phyloP scores from a whole-genome alignment of 1,140 invertebrate species.

The Aleiodes sp. region DNA sequence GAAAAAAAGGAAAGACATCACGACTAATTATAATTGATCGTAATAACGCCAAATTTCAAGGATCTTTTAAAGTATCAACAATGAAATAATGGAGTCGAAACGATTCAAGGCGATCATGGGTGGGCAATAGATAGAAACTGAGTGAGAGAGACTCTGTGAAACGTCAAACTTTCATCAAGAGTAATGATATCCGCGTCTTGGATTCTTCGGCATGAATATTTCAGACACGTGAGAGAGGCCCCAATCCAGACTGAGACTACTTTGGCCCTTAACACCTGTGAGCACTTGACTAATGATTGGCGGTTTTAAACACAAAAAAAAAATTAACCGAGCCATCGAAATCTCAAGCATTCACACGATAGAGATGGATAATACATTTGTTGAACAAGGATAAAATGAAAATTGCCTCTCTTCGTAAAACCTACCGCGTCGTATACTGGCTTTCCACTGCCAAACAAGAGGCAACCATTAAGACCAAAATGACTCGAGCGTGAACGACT shows the following conservation, averaged over 20 bases:
- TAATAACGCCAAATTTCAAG: neutral
- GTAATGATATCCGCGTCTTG: conserved; percentile 1
- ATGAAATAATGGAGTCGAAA: neutral
- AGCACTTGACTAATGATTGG: conserved; percentile 35
- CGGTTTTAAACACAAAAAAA: conserved; percentile 37
- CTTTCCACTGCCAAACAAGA: conserved; percentile 26
- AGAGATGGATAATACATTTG: neutral
- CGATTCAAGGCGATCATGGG: neutral
- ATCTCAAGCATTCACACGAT: neutral
- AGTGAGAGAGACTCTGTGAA: too few relatives aligned
- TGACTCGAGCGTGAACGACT: conserved; percentile 39
- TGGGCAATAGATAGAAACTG: neutral
- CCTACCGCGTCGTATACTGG: conserved; percentile 36
- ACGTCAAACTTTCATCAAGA: conserved; percentile 16
- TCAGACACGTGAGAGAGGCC: conserved; percentile 9
- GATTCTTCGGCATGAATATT: neutral
- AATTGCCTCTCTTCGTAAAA: conserved; percentile 35
- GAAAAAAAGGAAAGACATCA: too few relatives aligned
- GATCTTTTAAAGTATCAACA: neutral
- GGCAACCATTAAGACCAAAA: conserved; percentile 40
- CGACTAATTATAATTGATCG: too few relatives aligned
- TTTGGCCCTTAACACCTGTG: conserved; percentile 23
- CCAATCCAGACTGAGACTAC: neutral
- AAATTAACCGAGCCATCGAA: conserved; percentile 13
- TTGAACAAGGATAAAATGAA: conserved; percentile 14